Evolutionary conservation across 2,113 vertebrate genomes (phyloP), one percentile per base, ranked within the genome.

Genomic region (Ictidomys tridecemlineatus): DNA sequence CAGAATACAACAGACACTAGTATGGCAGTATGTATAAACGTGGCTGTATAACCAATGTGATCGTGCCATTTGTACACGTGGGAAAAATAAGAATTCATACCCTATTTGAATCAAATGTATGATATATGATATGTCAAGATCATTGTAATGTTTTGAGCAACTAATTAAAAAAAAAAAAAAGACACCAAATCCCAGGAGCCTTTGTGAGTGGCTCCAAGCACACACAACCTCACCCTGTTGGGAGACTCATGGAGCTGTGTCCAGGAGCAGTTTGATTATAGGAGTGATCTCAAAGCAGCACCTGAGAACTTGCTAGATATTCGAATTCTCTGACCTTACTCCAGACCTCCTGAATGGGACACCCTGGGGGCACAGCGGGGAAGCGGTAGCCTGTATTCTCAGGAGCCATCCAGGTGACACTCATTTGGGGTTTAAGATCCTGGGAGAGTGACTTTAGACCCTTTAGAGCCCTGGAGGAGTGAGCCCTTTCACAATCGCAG

Each of bases 351-450:
- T 4, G 48, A 6, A 9, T 37, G 5, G 8, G 53, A 53, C 30
- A 24, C 12, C 37, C 2, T 10, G 4, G 16, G 3, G 4, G 9
- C 6, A 2, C 53, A 2, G 17, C 3, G 32, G 37, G 37, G 28
- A 65, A 42, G 20, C 12, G 30, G 56, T 63, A 6, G 22, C 16
- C 39, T 53, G 7, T 30, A n/a, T 18, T 67, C 48, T 58, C 37
- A 12, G 5, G n/a, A 73, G 72, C 37, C 28, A 22, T 37, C 42
- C 30, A 10, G 48, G 30, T 17, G 18, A 37, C 7, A 9, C 24
- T 48, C 17, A 42, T 39, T 7, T 4, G n/a, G 78, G 48, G n/a
- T n/a, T n/a, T n/a, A n/a, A n/a, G n/a, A n/a, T n/a, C n/a, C n/a
- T n/a, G n/a, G n/a, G n/a, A n/a, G n/a, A n/a, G n/a, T n/a, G n/a